Base-by-base conservation (phyloP, 64 coral and sea anemone genomes). In the Actinia equina region DNA sequence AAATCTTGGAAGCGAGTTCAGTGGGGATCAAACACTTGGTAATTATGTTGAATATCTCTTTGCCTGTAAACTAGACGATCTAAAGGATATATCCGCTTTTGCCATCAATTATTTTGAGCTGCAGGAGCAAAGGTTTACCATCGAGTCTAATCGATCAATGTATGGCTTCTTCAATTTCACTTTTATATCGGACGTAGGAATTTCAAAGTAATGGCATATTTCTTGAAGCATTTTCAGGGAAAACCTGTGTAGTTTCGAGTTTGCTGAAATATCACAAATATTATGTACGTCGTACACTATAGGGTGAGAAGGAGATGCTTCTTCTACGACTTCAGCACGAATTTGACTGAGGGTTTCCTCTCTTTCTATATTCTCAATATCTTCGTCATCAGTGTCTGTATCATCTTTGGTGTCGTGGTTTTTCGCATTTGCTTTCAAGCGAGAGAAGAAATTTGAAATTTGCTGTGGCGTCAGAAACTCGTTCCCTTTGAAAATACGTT, bases 391-490 rank as follows among this genome's bases (percentile, higher is more conserved):
- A 70, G 43, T 81, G 43, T 37, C n/a, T 52, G 42, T 8, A 49
- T 30, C 49, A 5, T 44, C 22, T 52, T 81, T 22, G 17, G 77
- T 52, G 78, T 52, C 45, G 49, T 3, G 18, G 4, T 23, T 81
- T 20, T 81, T 81, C 13, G 17, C 20, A 44, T 20, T 82, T 42
- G 87, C 37, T 49, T 53, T 61, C 30, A 61, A 16, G 17, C 89
- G 83, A 19, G 59, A 91, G 59, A 91, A 86, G 74, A 80, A 91
- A 20, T 67, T 83, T 56, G 83, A 44, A 25, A 86, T 86, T 42
- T 91, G 83, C 58, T 91, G 74, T 11, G 89, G 3, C 17, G 71
- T 86, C 44, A 86, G 44, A 79, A 91, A 91, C 10, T 91, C 89
- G 8, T 52, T 83, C 59, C 82, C 76, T 12, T 44, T 69, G 44